These are phyloP conservation scores for Dreissena rostriformis DNA, from an alignment of 1,140 invertebrate species.

Conservation along the genomic window DNA sequence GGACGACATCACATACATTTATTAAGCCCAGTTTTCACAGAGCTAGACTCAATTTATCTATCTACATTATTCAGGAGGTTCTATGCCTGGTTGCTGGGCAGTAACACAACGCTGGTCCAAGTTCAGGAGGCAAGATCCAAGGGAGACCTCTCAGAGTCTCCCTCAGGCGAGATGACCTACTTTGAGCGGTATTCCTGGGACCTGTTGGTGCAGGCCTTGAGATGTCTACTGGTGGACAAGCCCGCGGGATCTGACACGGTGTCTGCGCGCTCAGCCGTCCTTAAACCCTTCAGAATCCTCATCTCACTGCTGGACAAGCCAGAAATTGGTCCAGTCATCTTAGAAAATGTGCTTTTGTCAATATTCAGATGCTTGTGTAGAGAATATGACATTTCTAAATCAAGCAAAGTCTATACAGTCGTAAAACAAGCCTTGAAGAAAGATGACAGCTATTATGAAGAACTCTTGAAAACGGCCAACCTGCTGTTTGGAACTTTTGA, in stretches of 20 bases:
- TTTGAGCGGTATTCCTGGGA: constrained; percentile 89
- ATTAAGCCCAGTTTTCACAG: no score
- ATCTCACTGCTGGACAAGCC: constrained; percentile 94
- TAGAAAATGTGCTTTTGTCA: constrained; percentile 93
- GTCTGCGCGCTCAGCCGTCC: constrained; percentile 62
- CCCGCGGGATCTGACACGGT: constrained; percentile 39
- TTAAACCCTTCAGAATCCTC: constrained; percentile 92
- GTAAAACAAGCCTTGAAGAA: constrained; percentile 53
- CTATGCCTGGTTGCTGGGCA: no score
- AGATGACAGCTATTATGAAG: constrained; percentile 68
- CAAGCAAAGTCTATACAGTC: constrained; percentile 31
- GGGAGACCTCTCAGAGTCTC: no score
- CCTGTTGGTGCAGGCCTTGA: constrained; percentile 82
- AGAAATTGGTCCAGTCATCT: constrained; percentile 92
- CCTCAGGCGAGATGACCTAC: constrained; percentile 83
- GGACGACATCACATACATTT: no score
- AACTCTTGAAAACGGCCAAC: constrained; percentile 92
- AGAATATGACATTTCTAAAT: constrained; percentile 68
- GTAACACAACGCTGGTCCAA: no score
- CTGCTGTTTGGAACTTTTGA: constrained; percentile 92
- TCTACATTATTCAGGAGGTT: no score
- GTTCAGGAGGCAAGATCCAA: no score
- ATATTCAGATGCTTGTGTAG: constrained; percentile 87
- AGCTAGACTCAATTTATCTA: no score
- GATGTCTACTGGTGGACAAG: constrained; percentile 80